phyloP scores from a whole-genome alignment of 35 echinoderm and acorn worm species.

The Ophiothrix spiculata region DNA sequence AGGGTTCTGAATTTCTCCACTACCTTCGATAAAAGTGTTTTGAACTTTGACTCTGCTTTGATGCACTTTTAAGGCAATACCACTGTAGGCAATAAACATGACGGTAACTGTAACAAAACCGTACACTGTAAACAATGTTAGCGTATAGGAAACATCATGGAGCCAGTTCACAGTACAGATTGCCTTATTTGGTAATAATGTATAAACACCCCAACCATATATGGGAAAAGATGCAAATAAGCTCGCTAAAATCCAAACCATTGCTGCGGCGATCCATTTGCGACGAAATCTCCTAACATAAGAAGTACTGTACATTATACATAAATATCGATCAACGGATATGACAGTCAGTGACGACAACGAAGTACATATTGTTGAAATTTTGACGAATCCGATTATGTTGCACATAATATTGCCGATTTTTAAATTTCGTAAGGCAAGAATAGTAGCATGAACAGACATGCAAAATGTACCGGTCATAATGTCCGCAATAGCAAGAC shows the following conservation, averaged over 20 bases:
- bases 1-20: not conserved
- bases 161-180: slow-evolving; percentile 33
- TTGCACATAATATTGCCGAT: not conserved
- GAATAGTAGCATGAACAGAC: not conserved
- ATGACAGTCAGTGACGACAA: slow-evolving; percentile 14
- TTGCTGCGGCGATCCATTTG: not conserved
- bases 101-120: not conserved
- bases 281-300: not conserved
- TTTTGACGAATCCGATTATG: slow-evolving; percentile 13
- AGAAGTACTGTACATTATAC: slow-evolving; percentile 3
- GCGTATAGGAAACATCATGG: not conserved
- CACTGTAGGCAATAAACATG: not conserved
- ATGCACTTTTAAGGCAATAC: slow-evolving; percentile 14
- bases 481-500: slow-evolving; percentile 15
- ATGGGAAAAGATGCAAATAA: not conserved
- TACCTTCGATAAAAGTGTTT: not conserved
- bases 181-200: not conserved
- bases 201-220: slow-evolving; percentile 11
- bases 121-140: slow-evolving; percentile 12
- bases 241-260: not conserved
- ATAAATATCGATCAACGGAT: not conserved
- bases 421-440: not conserved
- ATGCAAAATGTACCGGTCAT: not conserved
- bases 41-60: slow-evolving; percentile 1
- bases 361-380: not conserved